A percentile compares a stretch with the other conserved stretches of the same genome.
phyloP scores from a whole-genome alignment of 2,888 invertebrate species.

The Amorpha juglandis region DNA sequence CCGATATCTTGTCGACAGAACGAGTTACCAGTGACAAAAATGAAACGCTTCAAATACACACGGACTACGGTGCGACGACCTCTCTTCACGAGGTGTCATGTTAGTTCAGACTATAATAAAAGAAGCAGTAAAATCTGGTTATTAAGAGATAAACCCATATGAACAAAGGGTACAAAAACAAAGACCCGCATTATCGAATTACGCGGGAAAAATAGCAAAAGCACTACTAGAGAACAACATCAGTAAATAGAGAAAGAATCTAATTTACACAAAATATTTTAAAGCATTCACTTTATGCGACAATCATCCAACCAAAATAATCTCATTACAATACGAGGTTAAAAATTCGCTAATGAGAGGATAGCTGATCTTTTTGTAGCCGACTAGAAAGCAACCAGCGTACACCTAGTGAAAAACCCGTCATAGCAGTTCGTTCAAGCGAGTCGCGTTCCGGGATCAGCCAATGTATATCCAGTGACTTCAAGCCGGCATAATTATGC shows the following conservation, averaged over 20 bases:
- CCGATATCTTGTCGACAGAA: background rate
- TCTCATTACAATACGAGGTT: background rate
- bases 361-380: too few relatives aligned
- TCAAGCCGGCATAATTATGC: too few relatives aligned
- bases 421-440: too few relatives aligned
- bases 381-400: too few relatives aligned
- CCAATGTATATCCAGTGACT: too few relatives aligned
- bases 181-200: constrained; percentile 26
- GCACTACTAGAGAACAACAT: background rate
- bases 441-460: too few relatives aligned
- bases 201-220: background rate
- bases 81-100: constrained; percentile 19
- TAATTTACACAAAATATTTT: background rate
- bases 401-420: too few relatives aligned
- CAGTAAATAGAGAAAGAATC: background rate
- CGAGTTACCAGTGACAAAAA: constrained; percentile 14
- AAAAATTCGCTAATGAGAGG: too few relatives aligned
- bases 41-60: constrained; percentile 18
- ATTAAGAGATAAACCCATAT: constrained; percentile 28
- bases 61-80: constrained; percentile 15
- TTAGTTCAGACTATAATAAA: constrained; percentile 27
- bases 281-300: background rate
- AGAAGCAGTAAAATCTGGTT: constrained; percentile 21
- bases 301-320: background rate
- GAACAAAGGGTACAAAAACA: constrained; percentile 31